Base-by-base conservation (phyloP, 2,797 vertebrate species). In the Anas georgica region DNA sequence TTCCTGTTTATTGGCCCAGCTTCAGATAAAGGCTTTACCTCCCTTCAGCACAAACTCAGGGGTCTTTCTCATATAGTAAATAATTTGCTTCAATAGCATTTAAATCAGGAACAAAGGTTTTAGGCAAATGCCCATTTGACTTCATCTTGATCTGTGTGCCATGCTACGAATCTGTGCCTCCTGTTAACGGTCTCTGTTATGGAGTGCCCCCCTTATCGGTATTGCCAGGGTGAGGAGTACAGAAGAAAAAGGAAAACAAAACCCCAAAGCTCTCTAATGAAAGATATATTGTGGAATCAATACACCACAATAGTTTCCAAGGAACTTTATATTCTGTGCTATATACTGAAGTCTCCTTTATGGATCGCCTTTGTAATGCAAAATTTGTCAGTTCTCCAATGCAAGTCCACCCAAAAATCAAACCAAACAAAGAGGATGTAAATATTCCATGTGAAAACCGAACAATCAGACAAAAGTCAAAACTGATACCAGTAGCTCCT, bases 21-120 rank as follows among this genome's bases (percentile, higher is more conserved):
- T 78, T 91, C 86, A 93, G 56, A 77, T 48, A 56, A 90, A 83
- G 78, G 26, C 31, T 93, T 90, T 83, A 37, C 54, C 50, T 75
- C 50, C 54, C n/a, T 16, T 5, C 31, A 29, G 28, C 41, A 48
- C n/a, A 62, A 91, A 78, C 75, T 75, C 76, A 16, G 41, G 74
- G 66, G 72, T 68, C 78, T 85, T 83, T 68, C 58, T 91, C 23
- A 12, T 35, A 26, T 29, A 48, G 58, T 75, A 94, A 95, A 82
- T 74, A 83, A 81, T 69, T 87, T 88, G 6, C 59, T 77, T 72
- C 2, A 1, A 50, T 62, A 83, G 54, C 39, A 55, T 75, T 89
- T 91, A 91, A 83, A 91, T 94, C 13, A 31, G 45, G 64, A 91
- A 37, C 62, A 90, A 91, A 85, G 41, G 64, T 58, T 91, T 96